Percentiles rank a stretch among this genome's conserved stretches.
These are phyloP conservation scores for Clupea harengus DNA, from an alignment of 2,113 vertebrate species.

Conservation along the genomic window DNA sequence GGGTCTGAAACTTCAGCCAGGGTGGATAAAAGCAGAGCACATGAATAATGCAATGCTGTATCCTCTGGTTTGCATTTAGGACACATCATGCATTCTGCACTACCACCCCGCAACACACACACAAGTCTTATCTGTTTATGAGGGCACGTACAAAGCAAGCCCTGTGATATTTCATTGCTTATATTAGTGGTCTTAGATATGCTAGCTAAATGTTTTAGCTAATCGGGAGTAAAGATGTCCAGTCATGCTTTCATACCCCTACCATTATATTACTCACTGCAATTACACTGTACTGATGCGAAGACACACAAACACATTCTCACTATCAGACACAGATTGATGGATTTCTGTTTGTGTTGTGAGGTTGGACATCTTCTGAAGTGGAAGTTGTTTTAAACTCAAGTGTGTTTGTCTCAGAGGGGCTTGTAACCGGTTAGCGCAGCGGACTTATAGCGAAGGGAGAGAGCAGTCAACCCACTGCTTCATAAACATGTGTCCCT, in stretches of 20 bases:
- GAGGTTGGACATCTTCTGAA: neutral
- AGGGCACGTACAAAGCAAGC: neutral
- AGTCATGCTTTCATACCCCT: neutral
- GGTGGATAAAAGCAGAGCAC: neutral
- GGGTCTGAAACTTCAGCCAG: neutral
- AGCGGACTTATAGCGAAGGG: too few relatives aligned
- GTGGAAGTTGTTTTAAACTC: neutral
- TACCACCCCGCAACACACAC: neutral
- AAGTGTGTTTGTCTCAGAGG: neutral
- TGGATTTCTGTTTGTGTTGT: neutral
- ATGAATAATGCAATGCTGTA: neutral
- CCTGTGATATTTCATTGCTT: neutral
- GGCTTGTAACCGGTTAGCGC: too few relatives aligned
- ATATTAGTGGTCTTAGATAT: neutral
- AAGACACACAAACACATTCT: neutral
- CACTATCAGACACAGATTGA: neutral
- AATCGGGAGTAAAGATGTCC: neutral
- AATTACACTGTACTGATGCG: too few relatives aligned
- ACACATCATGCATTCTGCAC: neutral
- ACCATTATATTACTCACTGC: neutral
- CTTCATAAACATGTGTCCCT: too few relatives aligned
- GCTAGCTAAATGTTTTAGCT: neutral
- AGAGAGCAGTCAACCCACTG: too few relatives aligned
- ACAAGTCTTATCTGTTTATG: neutral
- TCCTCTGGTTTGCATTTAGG: neutral